A percentile compares a stretch with the other conserved stretches of the same genome.
These are phyloP conservation scores for Ochropacha duplaris DNA, from an alignment of 2,888 invertebrate species.

Conservation along the genomic window DNA sequence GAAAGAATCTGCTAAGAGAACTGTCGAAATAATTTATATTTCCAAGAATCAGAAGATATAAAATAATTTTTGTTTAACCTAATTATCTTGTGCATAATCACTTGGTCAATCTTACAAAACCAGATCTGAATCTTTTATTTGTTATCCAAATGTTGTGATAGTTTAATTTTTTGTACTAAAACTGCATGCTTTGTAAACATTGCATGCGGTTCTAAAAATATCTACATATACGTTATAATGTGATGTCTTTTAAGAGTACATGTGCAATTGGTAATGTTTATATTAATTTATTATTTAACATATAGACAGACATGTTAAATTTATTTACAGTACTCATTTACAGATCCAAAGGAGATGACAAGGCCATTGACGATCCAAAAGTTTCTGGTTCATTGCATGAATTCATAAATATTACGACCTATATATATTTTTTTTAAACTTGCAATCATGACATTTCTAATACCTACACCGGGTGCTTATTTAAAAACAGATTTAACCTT, in stretches of 20 bases:
- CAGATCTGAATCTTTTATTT: neutral
- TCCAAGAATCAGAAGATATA: no score
- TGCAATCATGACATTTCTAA: no score
- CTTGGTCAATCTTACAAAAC: neutral
- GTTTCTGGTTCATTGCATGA: no score
- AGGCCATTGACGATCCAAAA: neutral
- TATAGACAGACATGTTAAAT: neutral
- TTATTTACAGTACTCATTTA: neutral
- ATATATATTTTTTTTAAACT: no score
- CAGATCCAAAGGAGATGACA: neutral
- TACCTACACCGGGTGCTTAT: neutral
- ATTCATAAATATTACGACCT: neutral
- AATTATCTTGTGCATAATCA: neutral
- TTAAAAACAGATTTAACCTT: neutral
- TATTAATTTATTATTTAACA: constrained; percentile 2
- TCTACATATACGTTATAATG: neutral
- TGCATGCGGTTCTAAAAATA: constrained; percentile 38
- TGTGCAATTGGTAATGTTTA: constrained; percentile 4
- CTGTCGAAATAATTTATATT: no score
- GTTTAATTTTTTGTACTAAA: constrained; percentile 31
- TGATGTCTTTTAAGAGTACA: constrained; percentile 7
- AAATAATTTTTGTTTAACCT: no score
- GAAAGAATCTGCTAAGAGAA: neutral
- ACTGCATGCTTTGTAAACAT: constrained; percentile 44
- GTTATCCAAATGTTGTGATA: constrained; percentile 5